These are phyloP conservation scores for Catharus fuscescens DNA, from an alignment of 2,113 vertebrate genomes.

Conservation along the genomic window DNA sequence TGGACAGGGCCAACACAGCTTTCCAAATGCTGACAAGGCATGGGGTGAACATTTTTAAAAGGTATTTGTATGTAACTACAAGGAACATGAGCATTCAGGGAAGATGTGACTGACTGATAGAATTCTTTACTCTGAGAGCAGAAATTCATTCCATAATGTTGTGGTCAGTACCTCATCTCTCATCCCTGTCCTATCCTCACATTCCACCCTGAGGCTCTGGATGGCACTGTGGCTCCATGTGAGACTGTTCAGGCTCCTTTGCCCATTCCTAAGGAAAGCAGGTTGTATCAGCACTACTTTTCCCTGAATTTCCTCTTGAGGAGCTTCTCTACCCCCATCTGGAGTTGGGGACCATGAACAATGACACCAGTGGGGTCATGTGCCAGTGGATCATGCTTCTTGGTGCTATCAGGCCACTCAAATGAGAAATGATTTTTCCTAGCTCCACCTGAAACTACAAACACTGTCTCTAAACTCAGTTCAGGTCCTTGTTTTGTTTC, in stretches of 20 bases:
- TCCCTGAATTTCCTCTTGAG: neutral
- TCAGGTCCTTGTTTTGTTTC: neutral
- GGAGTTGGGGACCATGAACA: neutral
- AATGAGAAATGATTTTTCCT: neutral
- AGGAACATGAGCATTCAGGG: neutral
- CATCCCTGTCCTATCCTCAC: neutral
- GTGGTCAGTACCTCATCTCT: neutral
- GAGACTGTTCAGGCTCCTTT: neutral
- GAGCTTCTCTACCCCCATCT: neutral
- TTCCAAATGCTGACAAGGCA: neutral
- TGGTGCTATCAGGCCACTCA: neutral
- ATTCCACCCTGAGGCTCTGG: neutral
- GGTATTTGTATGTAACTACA: neutral
- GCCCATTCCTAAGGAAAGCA: neutral
- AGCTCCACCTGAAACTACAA: neutral
- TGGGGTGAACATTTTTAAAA: neutral
- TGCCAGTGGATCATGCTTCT: neutral
- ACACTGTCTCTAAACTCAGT: neutral
- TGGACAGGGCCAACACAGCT: neutral
- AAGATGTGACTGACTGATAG: neutral
- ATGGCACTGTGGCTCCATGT: neutral
- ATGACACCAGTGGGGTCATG: neutral
- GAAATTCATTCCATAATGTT: neutral
- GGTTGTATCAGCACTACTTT: neutral
- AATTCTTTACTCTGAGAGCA: neutral